These are phyloP conservation scores for Sebastes paucispinis DNA, from an alignment of 2,797 vertebrate species.

Conservation along the genomic window DNA sequence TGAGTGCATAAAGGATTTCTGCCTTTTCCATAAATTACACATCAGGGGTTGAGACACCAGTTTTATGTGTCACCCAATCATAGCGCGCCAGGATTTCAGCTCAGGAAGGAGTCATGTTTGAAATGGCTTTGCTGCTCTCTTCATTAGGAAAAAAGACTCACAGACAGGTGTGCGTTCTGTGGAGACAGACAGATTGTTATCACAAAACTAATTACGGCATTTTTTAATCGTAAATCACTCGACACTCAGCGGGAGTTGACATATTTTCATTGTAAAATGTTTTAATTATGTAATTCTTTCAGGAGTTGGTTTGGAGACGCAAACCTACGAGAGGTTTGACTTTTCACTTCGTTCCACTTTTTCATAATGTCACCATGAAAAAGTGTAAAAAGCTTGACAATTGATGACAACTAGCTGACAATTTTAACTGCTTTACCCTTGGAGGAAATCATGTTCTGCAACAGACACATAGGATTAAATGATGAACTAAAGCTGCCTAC, in stretches of 20 bases:
- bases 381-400: neutral
- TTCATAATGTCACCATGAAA: neutral
- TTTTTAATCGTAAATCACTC: constrained; percentile 41
- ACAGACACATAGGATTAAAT: constrained; percentile 5
- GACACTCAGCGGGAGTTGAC: constrained; percentile 4
- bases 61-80: constrained; percentile 52
- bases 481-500: constrained; percentile 5
- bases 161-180: constrained; percentile 8
- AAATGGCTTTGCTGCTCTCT: constrained; percentile 39
- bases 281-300: constrained; percentile 27
- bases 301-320: constrained; percentile 8
- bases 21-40: constrained; percentile 66
- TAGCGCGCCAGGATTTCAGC: constrained; percentile 30
- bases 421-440: constrained; percentile 1
- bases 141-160: constrained; percentile 36
- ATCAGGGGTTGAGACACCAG: constrained; percentile 54
- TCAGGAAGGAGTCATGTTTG: constrained; percentile 27
- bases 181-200: constrained; percentile 24
- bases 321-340: neutral
- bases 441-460: neutral
- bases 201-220: constrained; percentile 39
- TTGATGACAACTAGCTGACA: neutral
- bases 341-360: neutral
- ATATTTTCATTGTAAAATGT: constrained; percentile 33
- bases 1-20: constrained; percentile 53